A percentile compares a stretch with the other conserved stretches of the same genome.
Evolutionary conservation across 1,140 invertebrate species (phyloP).

Genomic region (Ostrea denselamellosa): DNA sequence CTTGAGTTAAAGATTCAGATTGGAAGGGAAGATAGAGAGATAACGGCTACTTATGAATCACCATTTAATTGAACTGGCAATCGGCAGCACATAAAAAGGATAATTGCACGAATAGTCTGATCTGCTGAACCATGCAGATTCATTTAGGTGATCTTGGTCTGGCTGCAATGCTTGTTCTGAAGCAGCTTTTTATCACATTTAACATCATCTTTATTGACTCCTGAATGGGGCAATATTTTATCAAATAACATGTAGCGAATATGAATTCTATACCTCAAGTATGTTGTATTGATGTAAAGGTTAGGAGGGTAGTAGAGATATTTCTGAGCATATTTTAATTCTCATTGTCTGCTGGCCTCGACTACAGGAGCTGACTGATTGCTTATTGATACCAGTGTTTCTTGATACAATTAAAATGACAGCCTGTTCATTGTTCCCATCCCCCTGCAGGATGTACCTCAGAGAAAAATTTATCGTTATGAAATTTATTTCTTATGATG

Average conservation of each 20-base stretch:
- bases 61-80: conserved; percentile 32
- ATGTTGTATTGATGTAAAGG: neutral
- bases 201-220: conserved; percentile 22
- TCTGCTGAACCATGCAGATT: conserved; percentile 37
- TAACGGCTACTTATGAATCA: conserved; percentile 24
- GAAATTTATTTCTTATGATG: conserved; percentile 32
- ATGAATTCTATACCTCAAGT: conserved; percentile 19
- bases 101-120: conserved; percentile 16
- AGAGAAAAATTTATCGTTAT: conserved; percentile 7
- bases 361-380: conserved; percentile 21
- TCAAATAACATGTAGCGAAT: conserved; percentile 30
- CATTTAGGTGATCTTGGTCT: conserved; percentile 10
- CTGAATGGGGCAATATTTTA: conserved; percentile 31
- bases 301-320: conserved; percentile 7
- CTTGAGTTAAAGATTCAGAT: conserved; percentile 35
- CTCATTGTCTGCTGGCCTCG: neutral
- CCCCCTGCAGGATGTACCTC: conserved; percentile 25
- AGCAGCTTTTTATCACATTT: conserved; percentile 33
- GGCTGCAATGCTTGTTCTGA: conserved; percentile 8
- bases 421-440: conserved; percentile 19
- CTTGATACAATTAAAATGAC: conserved; percentile 29
- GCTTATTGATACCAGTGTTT: conserved; percentile 10
- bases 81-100: conserved; percentile 32
- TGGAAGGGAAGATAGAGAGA: conserved; percentile 7
- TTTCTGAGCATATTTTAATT: conserved; percentile 26